A percentile compares a stretch with the other conserved stretches of the same genome.
Evolutionary conservation across 2,888 invertebrate genomes (phyloP).

Genomic region (Sussaba pulchella): DNA sequence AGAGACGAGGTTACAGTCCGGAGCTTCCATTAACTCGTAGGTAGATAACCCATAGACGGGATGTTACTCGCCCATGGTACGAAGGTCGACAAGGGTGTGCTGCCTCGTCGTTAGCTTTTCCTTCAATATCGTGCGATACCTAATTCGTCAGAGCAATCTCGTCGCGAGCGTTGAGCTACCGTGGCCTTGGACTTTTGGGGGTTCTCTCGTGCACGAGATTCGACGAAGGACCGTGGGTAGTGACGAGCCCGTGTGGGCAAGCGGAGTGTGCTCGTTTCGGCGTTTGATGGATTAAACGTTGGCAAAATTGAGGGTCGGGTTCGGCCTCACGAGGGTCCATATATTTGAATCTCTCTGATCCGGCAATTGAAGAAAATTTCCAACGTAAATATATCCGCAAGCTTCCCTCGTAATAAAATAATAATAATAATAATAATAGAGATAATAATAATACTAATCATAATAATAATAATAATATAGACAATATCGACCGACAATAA

Average conservation of each 20-base stretch:
- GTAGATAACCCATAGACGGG: conserved; percentile 30
- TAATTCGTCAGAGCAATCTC: conserved; percentile 27
- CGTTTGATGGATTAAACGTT: conserved; percentile 63
- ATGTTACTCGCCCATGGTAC: not conserved
- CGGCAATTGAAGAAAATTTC: conserved; percentile 3
- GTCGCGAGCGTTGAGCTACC: conserved; percentile 4
- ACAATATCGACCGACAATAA: no score
- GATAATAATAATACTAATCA: no score
- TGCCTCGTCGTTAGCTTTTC: conserved; percentile 8
- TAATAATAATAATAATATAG: no score
- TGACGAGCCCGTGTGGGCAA: conserved; percentile 29
- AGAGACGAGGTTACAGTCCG: conserved; percentile 40
- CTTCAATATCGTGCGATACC: conserved; percentile 34
- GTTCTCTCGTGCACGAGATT: conserved; percentile 16
- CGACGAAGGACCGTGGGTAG: conserved; percentile 32
- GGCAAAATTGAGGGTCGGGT: conserved; percentile 39
- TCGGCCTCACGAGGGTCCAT: conserved; percentile 45
- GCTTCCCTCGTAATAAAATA: not conserved
- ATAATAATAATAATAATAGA: not conserved
- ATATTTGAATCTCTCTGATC: conserved; percentile 41
- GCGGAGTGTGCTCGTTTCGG: conserved; percentile 44
- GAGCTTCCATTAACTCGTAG: conserved; percentile 64
- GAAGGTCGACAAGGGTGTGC: conserved; percentile 4
- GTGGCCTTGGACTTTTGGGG: conserved; percentile 32
- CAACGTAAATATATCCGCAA: not conserved